Evolutionary conservation across 2,888 invertebrate genomes (phyloP).

Genomic region (Nephrotoma flavescens): DNA sequence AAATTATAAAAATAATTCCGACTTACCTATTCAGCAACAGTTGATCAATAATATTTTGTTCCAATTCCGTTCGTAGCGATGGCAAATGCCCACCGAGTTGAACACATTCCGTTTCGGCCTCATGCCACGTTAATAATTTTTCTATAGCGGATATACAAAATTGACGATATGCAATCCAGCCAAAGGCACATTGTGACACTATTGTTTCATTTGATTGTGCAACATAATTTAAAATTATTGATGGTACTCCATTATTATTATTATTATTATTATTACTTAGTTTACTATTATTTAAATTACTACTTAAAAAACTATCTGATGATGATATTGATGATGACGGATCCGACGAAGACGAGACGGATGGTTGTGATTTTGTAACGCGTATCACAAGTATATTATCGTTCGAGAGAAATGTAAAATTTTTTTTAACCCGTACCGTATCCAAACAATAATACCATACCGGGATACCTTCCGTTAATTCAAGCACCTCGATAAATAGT

Average conservation of each 20-base stretch:
- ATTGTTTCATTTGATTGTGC: conserved; percentile 45
- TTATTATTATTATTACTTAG: not conserved
- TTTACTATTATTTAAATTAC: not conserved
- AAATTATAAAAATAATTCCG: not conserved
- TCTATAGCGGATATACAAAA: conserved; percentile 50
- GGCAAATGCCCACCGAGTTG: conserved; percentile 50
- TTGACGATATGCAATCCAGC: conserved; percentile 51
- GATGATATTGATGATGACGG: not conserved
- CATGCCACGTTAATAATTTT: conserved; percentile 43
- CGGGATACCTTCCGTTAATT: not conserved
- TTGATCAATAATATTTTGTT: conserved; percentile 47
- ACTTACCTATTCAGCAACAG: conserved; percentile 48
- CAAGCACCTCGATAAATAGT: conserved; percentile 5
- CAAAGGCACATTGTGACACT: conserved; percentile 51
- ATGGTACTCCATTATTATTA: conserved; percentile 29
- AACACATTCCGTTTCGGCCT: conserved; percentile 51
- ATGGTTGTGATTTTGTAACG: conserved; percentile 7
- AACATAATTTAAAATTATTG: conserved; percentile 46
- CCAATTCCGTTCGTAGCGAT: conserved; percentile 46
- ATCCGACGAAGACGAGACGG: not conserved
- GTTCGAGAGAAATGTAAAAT: conserved; percentile 20
- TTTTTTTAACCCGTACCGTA: conserved; percentile 10
- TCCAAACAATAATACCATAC: not conserved
- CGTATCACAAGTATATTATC: conserved; percentile 21
- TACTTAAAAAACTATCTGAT: not conserved